Base-by-base conservation (phyloP, 2,113 vertebrate species). In the Microcebus murinus region DNA sequence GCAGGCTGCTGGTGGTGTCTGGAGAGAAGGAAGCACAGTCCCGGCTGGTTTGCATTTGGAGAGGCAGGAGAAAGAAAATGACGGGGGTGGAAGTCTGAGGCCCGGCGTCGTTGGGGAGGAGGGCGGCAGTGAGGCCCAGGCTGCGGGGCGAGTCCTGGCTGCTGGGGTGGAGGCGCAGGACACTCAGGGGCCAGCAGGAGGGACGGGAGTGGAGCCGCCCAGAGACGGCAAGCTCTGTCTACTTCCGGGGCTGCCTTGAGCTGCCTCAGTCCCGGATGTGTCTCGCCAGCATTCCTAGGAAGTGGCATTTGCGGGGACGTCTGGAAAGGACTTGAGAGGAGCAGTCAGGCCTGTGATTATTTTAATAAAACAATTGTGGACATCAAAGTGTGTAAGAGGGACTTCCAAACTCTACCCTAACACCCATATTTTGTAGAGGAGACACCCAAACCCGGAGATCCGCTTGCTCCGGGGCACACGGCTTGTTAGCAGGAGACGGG, bases 191-290 rank as follows among this genome's bases (percentile, higher is more conserved):
- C 7, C 12, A n/a, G 2, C 13, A 4, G 7, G 14, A 55, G 18
- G 21, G n/a, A 52, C 2, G 10, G 3, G 2, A 6, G 36, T 20
- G 21, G 6, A 48, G 29, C 4, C 0, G 34, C 71, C 4, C 0
- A 0, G 4, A 29, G 45, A 21, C 1, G 45, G 8, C 21, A 8
- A 45, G 29, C 8, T 31, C 13, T 11, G 9, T 23, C 25, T 15
- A 8, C 34, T 42, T 55, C n/a, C 18, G 6, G 14, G 18, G 20
- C 12, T n/a, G 61, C 71, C 18, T 4, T 7, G 17, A 45, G 29
- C 0, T 18, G 5, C n/a, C n/a, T 76, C 45, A 45, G 34, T 18
- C 36, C 29, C 39, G 61, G 21, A 1, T 18, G 21, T 29, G 17
- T 36, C 42, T 21, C 36, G 6, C 20, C 55, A 39, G 13, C 31